Evolutionary conservation across 2,113 vertebrate species (phyloP).

Genomic region (Pimephales promelas): DNA sequence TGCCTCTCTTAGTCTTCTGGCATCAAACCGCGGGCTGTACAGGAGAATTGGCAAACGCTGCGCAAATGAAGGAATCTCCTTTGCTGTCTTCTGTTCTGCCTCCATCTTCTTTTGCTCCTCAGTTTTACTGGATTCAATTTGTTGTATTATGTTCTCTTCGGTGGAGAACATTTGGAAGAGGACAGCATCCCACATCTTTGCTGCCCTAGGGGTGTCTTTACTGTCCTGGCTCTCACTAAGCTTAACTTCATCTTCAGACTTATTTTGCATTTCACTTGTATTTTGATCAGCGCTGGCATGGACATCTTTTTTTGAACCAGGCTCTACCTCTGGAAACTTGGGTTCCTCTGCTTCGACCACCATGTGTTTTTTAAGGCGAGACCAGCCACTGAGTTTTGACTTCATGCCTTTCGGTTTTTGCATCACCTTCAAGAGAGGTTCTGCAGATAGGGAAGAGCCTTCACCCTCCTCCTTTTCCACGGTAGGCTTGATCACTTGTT

Average conservation of each 20-base stretch:
- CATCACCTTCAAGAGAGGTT: conserved; percentile 61
- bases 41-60: conserved; percentile 84
- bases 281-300: conserved; percentile 43
- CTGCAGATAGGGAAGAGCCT: conserved; percentile 44
- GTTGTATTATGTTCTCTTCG: conserved; percentile 77
- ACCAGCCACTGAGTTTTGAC: conserved; percentile 82
- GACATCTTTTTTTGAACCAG: conserved; percentile 54
- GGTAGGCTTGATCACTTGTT: conserved; percentile 21
- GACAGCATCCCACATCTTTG: conserved; percentile 91
- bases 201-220: conserved; percentile 74
- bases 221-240: conserved; percentile 43
- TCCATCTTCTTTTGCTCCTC: conserved; percentile 63
- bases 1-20: conserved; percentile 87
- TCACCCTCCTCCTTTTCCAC: conserved; percentile 44
- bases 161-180: conserved; percentile 86
- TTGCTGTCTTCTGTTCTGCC: conserved; percentile 44
- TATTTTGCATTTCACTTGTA: conserved; percentile 38
- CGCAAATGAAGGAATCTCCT: conserved; percentile 72
- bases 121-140: conserved; percentile 71
- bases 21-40: conserved; percentile 87
- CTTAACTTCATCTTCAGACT: conserved; percentile 34
- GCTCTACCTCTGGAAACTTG: conserved; percentile 66
- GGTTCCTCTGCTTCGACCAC: conserved; percentile 80
- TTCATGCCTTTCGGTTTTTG: conserved; percentile 72
- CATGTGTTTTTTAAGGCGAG: conserved; percentile 88